Percentiles rank a stretch among this genome's conserved stretches.
phyloP scores from a whole-genome alignment of 2,113 vertebrate species.

The Oncorhynchus mykiss region DNA sequence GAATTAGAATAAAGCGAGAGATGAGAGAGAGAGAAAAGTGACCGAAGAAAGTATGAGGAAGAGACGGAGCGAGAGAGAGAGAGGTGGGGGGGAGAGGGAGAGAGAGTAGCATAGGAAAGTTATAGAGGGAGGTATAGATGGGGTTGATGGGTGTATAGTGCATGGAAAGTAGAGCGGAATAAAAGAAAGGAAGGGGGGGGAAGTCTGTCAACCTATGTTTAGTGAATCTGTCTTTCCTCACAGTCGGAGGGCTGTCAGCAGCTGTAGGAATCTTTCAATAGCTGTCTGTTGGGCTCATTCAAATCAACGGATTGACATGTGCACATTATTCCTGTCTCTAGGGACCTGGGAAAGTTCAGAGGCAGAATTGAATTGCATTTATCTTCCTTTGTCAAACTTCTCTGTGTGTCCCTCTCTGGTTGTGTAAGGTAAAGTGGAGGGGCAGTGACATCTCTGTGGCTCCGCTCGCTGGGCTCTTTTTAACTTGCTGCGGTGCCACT shows the following conservation, averaged over 20 bases:
- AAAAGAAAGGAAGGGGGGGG: constrained; percentile 65
- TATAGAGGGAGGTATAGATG: constrained; percentile 60
- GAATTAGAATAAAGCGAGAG: neutral
- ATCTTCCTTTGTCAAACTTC: constrained; percentile 55
- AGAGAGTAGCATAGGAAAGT: constrained; percentile 41
- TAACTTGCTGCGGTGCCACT: constrained; percentile 26
- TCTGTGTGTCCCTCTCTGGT: constrained; percentile 36
- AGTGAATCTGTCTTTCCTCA: constrained; percentile 70
- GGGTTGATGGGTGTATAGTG: constrained; percentile 71
- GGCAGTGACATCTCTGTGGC: constrained; percentile 19
- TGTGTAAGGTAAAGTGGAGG: constrained; percentile 25
- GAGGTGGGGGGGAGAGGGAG: constrained; percentile 13
- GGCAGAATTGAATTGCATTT: constrained; percentile 38
- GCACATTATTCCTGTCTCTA: constrained; percentile 65
- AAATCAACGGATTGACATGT: constrained; percentile 72
- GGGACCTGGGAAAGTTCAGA: constrained; percentile 63
- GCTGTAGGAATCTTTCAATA: constrained; percentile 70
- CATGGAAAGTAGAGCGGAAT: constrained; percentile 71
- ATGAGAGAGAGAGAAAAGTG: constrained; percentile 10
- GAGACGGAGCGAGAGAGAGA: constrained; percentile 55
- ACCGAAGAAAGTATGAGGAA: constrained; percentile 38
- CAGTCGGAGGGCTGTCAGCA: constrained; percentile 73
- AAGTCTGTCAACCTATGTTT: constrained; percentile 79
- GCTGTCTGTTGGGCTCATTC: constrained; percentile 68
- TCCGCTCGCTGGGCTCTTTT: constrained; percentile 20